These are phyloP conservation scores for Crypturellus undulatus DNA, from an alignment of 2,113 vertebrate genomes.

Conservation along the genomic window DNA sequence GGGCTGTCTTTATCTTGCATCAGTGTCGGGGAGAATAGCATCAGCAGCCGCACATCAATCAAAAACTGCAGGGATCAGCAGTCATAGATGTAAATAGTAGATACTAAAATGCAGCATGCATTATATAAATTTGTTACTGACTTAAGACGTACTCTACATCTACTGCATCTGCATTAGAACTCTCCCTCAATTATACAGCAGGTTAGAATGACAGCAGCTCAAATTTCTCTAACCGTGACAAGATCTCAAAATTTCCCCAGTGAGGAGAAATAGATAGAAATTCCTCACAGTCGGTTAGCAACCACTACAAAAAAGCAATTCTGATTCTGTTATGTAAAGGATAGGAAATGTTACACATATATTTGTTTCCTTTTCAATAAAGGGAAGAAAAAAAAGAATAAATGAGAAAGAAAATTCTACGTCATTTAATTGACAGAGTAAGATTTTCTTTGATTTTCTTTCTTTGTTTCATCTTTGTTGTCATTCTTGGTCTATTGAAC, in stretches of 20 bases:
- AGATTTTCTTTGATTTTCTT: not conserved
- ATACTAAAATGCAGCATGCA: not conserved
- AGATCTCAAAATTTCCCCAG: not conserved
- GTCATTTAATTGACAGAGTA: not conserved
- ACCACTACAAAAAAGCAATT: not conserved
- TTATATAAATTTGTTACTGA: constrained; percentile 14
- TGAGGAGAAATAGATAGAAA: not conserved
- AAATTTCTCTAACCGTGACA: not conserved
- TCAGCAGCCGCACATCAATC: constrained; percentile 46
- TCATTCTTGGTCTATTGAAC: not conserved
- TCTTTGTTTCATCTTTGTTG: not conserved
- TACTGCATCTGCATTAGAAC: not conserved
- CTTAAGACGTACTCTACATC: not conserved
- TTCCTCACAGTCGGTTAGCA: not conserved
- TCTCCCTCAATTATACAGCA: not conserved
- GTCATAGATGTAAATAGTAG: not conserved
- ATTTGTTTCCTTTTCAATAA: not conserved
- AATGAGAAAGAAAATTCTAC: not conserved
- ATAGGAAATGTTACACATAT: not conserved
- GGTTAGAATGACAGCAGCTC: not conserved
- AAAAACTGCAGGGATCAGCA: constrained; percentile 32
- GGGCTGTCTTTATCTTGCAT: not conserved
- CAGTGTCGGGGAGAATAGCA: constrained; percentile 17
- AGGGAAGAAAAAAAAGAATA: not conserved
- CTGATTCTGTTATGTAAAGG: not conserved